phyloP scores from a whole-genome alignment of 1,140 invertebrate species.

The Drosophila erecta region DNA sequence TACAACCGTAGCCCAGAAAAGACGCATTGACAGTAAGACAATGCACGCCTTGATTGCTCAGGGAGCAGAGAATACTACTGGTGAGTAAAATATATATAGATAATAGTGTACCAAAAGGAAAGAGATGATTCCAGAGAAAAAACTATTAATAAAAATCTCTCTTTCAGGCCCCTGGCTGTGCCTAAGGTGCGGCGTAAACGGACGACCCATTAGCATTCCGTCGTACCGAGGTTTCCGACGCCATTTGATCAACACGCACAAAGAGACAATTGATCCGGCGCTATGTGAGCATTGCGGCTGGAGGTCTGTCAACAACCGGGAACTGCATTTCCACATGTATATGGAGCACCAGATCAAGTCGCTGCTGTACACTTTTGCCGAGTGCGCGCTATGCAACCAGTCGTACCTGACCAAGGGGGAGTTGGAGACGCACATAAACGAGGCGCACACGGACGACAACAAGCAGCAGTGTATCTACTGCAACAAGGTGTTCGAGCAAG shows the following conservation, averaged over 20 bases:
- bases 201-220: conserved; percentile 89
- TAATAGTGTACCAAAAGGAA: not conserved
- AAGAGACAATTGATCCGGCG: conserved; percentile 91
- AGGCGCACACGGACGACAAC: conserved; percentile 84
- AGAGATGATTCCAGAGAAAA: too few species aligned
- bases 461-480: conserved; percentile 89
- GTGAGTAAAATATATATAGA: conserved; percentile 15
- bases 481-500: conserved; percentile 87
- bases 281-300: conserved; percentile 94
- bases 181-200: conserved; percentile 88
- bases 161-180: conserved; percentile 88
- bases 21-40: conserved; percentile 84
- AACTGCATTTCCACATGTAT: conserved; percentile 92
- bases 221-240: conserved; percentile 91
- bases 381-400: conserved; percentile 91
- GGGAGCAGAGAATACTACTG: conserved; percentile 86
- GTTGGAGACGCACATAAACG: conserved; percentile 86
- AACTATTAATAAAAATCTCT: not conserved
- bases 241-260: conserved; percentile 92
- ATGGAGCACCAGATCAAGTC: conserved; percentile 91
- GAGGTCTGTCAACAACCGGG: conserved; percentile 90
- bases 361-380: conserved; percentile 89
- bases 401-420: conserved; percentile 88
- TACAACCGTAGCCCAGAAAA: conserved; percentile 65
- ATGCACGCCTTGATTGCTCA: conserved; percentile 84